These are phyloP conservation scores for Drosophila paracracens DNA, from an alignment of 2,888 invertebrate genomes.

Conservation along the genomic window DNA sequence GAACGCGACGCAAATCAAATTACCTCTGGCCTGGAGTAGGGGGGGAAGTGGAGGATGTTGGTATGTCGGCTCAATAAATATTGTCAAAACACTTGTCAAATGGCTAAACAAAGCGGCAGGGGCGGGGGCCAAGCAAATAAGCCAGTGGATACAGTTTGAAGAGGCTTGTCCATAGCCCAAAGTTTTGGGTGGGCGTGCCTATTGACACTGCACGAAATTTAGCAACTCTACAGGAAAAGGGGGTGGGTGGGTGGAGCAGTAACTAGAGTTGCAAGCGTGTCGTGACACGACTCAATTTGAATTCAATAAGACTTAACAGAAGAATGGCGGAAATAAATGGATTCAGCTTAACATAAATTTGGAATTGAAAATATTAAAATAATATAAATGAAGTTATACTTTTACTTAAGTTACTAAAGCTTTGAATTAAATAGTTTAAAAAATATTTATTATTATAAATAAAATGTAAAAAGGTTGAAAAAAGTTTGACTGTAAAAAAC, in stretches of 20 bases:
- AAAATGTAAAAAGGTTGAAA: neutral
- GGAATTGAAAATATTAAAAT: neutral
- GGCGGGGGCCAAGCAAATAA: slow-evolving; percentile 38
- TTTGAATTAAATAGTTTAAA: neutral
- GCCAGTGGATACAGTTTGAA: slow-evolving; percentile 51
- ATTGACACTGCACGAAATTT: slow-evolving; percentile 64
- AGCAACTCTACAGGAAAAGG: slow-evolving; percentile 29
- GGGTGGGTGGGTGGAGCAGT: slow-evolving; percentile 13
- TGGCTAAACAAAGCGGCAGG: slow-evolving; percentile 73
- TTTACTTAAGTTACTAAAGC: too few relatives aligned
- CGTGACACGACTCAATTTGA: neutral
- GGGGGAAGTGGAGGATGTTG: neutral
- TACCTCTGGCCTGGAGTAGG: slow-evolving; percentile 53
- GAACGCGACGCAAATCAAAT: slow-evolving; percentile 75
- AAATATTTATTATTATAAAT: neutral
- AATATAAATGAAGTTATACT: neutral
- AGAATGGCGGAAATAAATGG: neutral
- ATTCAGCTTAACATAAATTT: neutral
- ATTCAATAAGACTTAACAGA: neutral
- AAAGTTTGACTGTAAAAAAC: neutral
- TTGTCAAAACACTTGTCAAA: slow-evolving; percentile 84
- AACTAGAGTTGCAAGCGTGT: slow-evolving; percentile 7
- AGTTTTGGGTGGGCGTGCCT: slow-evolving; percentile 61
- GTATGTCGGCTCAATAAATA: slow-evolving; percentile 72
- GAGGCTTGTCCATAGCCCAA: slow-evolving; percentile 31